Evolutionary conservation across 2,797 vertebrate genomes (phyloP).

Genomic region (Chelon auratus): DNA sequence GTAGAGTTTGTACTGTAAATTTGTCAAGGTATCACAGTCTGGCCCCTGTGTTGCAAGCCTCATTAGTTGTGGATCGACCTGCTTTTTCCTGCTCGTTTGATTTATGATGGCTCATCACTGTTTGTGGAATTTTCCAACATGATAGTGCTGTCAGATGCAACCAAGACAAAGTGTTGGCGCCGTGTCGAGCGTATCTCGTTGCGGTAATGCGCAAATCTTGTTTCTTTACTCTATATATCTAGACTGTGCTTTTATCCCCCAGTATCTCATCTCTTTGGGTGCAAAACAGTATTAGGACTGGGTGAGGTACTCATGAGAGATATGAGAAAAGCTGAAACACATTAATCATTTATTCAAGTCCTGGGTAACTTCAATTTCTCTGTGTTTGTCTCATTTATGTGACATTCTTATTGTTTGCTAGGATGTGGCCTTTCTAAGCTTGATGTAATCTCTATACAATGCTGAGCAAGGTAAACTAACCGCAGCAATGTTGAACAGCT

Average conservation of each 20-base stretch:
- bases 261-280: conserved; percentile 14
- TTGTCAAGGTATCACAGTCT: conserved; percentile 18
- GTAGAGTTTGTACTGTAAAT: conserved; percentile 10
- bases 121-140: conserved; percentile 76
- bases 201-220: conserved; percentile 47
- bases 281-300: conserved; percentile 17
- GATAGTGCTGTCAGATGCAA: conserved; percentile 73
- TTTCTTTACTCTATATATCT: conserved; percentile 38
- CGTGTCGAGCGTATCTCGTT: conserved; percentile 31
- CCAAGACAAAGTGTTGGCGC: conserved; percentile 66
- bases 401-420: conserved; percentile 13
- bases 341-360: conserved; percentile 42
- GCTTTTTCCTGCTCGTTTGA: conserved; percentile 59
- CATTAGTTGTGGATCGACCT: conserved; percentile 59
- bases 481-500: background rate
- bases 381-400: background rate
- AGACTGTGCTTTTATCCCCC: conserved; percentile 20
- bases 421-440: background rate
- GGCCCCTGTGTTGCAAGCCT: conserved; percentile 25
- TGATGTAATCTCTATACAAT: background rate
- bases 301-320: conserved; percentile 47
- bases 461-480: background rate
- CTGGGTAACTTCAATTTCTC: conserved; percentile 1
- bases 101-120: conserved; percentile 64
- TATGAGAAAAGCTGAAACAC: conserved; percentile 46